These are phyloP conservation scores for Ormyrus thymus DNA, from an alignment of 2,888 invertebrate species.

Conservation along the genomic window DNA sequence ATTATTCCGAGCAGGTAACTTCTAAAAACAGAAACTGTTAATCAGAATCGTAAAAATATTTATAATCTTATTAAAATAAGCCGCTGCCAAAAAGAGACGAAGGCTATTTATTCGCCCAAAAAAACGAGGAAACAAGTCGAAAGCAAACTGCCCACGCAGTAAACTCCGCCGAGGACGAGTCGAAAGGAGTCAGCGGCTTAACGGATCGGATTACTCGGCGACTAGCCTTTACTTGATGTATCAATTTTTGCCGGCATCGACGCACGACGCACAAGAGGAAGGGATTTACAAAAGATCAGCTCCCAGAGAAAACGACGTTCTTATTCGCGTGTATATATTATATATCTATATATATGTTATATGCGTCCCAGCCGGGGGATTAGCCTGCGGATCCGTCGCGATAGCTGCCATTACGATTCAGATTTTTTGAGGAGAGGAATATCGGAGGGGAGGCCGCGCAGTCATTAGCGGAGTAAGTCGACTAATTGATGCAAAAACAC, in stretches of 20 bases:
- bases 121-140: conserved; percentile 8
- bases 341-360: not conserved
- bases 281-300: conserved; percentile 13
- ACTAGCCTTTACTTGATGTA: conserved; percentile 25
- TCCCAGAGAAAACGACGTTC: not conserved
- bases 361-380: conserved; percentile 2
- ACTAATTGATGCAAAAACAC: conserved; percentile 58
- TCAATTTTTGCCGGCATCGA: conserved; percentile 37
- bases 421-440: not conserved
- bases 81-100: too few species aligned
- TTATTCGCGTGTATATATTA: too few species aligned
- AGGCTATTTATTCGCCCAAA: not conserved
- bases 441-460: not conserved
- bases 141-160: not conserved
- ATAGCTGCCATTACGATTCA: not conserved
- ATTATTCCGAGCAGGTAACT: too few species aligned
- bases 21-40: too few species aligned
- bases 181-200: conserved; percentile 17
- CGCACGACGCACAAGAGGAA: not conserved
- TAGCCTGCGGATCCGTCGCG: not conserved
- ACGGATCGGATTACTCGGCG: conserved; percentile 29
- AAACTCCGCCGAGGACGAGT: not conserved
- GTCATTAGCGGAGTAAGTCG: conserved; percentile 54
- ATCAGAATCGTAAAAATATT: too few species aligned
- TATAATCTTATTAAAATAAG: too few species aligned